Evolutionary conservation across 2,888 invertebrate species (phyloP).

Genomic region (Lithophane ornitopus): DNA sequence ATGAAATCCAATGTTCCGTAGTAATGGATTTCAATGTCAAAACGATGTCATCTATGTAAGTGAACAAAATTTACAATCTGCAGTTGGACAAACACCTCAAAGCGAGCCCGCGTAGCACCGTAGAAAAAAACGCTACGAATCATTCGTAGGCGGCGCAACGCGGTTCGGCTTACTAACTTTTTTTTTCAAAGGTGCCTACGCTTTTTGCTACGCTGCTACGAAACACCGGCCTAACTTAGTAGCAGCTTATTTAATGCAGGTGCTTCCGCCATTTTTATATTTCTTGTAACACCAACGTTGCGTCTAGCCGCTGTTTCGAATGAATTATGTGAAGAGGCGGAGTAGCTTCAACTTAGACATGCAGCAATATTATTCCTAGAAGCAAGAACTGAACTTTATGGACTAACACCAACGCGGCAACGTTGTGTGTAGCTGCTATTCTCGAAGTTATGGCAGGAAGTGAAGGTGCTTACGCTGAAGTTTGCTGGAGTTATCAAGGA

Average conservation of each 20-base stretch:
- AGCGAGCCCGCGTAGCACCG: conserved; percentile 15
- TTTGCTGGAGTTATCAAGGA: not conserved
- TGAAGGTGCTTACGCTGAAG: conserved; percentile 2
- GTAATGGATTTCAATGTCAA: not conserved
- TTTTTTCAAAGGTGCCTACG: not conserved
- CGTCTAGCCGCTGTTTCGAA: conserved; percentile 48
- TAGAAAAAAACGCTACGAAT: conserved; percentile 23
- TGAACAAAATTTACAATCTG: not conserved
- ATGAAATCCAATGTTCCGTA: not conserved
- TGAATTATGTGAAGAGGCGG: conserved; percentile 44
- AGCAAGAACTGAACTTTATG: conserved; percentile 25
- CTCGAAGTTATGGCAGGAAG: conserved; percentile 6
- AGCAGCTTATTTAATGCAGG: conserved; percentile 18
- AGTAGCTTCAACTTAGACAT: conserved; percentile 20
- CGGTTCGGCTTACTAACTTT: not conserved
- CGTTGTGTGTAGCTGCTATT: conserved; percentile 8
- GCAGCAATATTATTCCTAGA: conserved; percentile 29
- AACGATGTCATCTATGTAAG: not conserved
- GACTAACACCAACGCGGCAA: not conserved
- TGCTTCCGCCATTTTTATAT: conserved; percentile 37
- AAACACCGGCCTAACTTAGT: not conserved
- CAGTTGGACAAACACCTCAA: not conserved
- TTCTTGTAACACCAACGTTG: conserved; percentile 13
- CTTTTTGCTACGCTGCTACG: conserved; percentile 13
- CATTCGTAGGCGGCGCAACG: conserved; percentile 19